phyloP scores from a whole-genome alignment of 2,888 invertebrate species.

The Seladonia tumulorum region DNA sequence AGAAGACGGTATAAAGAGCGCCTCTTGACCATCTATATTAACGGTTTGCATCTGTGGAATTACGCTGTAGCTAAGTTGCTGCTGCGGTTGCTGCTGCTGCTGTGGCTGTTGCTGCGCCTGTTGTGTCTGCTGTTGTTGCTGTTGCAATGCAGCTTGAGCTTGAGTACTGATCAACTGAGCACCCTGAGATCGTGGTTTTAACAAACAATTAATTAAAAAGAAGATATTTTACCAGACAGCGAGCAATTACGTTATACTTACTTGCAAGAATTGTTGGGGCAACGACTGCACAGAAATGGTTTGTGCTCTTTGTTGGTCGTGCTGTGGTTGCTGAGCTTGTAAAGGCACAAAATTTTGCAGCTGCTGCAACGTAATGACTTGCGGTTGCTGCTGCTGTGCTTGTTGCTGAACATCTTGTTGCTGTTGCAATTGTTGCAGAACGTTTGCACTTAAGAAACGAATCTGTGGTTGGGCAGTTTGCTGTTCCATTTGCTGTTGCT shows the following conservation, averaged over 20 bases:
- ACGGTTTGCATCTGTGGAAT: constrained; percentile 95
- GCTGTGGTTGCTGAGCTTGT: constrained; percentile 81
- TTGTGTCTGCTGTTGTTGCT: constrained; percentile 81
- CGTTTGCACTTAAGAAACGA: constrained; percentile 80
- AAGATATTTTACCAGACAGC: not conserved
- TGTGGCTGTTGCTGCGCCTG: constrained; percentile 83
- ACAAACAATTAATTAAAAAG: not conserved
- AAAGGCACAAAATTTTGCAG: constrained; percentile 85
- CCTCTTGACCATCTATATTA: constrained; percentile 96
- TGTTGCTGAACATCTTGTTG: constrained; percentile 84
- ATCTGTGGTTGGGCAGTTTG: constrained; percentile 79
- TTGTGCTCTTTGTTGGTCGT: constrained; percentile 81
- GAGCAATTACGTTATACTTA: constrained; percentile 55
- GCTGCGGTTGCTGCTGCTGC: constrained; percentile 86
- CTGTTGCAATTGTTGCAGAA: constrained; percentile 83
- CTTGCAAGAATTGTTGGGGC: constrained; percentile 86
- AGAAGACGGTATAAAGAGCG: constrained; percentile 94
- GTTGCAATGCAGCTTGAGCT: constrained; percentile 80
- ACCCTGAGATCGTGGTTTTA: constrained; percentile 69
- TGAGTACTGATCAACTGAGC: constrained; percentile 81
- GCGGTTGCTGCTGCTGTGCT: constrained; percentile 82
- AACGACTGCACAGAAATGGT: constrained; percentile 85
- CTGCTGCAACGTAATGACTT: constrained; percentile 85
- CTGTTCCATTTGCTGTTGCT: constrained; percentile 70
- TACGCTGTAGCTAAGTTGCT: constrained; percentile 85